Evolutionary conservation across 2,113 vertebrate genomes (phyloP).

Genomic region (Lophochroa leadbeateri): DNA sequence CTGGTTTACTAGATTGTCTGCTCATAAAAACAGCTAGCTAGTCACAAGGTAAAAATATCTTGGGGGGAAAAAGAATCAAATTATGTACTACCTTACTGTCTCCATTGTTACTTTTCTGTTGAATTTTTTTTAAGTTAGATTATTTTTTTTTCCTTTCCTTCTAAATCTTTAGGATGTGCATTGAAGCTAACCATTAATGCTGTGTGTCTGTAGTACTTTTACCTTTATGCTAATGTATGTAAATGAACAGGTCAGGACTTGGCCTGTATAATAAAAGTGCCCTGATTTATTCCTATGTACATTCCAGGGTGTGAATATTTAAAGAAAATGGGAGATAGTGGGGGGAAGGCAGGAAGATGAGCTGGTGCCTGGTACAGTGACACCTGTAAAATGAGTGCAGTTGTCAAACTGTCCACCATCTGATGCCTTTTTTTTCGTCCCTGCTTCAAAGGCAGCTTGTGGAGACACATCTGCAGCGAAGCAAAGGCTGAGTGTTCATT

Average conservation of each 20-base stretch:
- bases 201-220: not conserved
- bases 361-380: not conserved
- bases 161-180: not conserved
- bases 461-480: not conserved
- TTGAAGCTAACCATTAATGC: not conserved
- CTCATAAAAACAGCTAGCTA: not conserved
- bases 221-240: not conserved
- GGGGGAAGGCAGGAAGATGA: not conserved
- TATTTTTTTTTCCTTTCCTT: not conserved
- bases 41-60: not conserved
- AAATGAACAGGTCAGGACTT: conserved; percentile 30
- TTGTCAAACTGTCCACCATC: not conserved
- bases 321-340: not conserved
- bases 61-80: not conserved
- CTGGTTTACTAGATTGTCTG: not conserved
- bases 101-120: not conserved
- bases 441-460: not conserved
- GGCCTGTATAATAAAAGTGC: not conserved
- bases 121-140: not conserved
- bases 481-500: not conserved
- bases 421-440: not conserved
- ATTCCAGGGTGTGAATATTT: not conserved
- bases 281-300: not conserved
- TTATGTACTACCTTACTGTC: not conserved
- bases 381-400: not conserved